Percentiles rank a stretch among this genome's conserved stretches.
Evolutionary conservation across 2,797 vertebrate species (phyloP).

Genomic region (Lateolabrax maculatus): DNA sequence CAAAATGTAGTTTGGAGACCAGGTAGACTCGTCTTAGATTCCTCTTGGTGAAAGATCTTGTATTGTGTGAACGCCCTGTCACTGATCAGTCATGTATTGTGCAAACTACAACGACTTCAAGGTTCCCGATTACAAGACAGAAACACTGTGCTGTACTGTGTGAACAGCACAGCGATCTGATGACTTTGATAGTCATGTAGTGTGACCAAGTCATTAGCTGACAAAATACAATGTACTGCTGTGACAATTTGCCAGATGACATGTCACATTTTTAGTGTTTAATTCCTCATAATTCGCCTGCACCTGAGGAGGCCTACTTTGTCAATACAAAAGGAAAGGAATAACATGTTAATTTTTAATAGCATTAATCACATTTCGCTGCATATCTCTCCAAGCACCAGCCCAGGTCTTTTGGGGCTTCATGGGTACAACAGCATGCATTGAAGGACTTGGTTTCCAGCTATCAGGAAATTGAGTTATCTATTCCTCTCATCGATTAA

Average conservation of each 20-base stretch:
- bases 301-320: not conserved
- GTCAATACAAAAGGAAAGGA: slow-evolving; percentile 21
- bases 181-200: too few species aligned
- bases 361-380: slow-evolving; percentile 9
- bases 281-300: not conserved
- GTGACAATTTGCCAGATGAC: slow-evolving; percentile 1
- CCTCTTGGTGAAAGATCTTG: too few species aligned
- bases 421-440: not conserved
- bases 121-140: too few species aligned
- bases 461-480: not conserved
- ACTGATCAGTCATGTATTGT: too few species aligned
- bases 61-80: too few species aligned
- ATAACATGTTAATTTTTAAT: not conserved
- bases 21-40: too few species aligned
- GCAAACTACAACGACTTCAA: too few species aligned
- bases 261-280: not conserved
- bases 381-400: not conserved
- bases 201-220: too few species aligned
- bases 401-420: not conserved
- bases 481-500: not conserved
- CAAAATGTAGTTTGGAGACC: too few species aligned
- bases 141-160: too few species aligned
- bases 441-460: not conserved
- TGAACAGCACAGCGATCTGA: too few species aligned
- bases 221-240: not conserved